phyloP scores from a whole-genome alignment of 2,888 invertebrate species.

The Nebria salina region DNA sequence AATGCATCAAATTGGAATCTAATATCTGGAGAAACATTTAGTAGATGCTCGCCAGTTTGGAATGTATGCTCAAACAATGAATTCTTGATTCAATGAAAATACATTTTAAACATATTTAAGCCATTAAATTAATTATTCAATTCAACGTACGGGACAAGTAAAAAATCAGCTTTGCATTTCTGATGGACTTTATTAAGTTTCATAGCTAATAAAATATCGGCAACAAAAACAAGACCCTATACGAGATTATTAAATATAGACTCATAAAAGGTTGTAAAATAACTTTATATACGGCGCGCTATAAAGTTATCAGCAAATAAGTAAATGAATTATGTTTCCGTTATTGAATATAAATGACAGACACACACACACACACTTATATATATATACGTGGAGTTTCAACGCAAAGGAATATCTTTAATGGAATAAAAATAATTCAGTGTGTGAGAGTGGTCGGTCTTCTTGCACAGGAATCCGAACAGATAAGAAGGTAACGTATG shows the following conservation, averaged over 20 bases:
- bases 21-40: conserved; percentile 6
- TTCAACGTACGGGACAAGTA: neutral
- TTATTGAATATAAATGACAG: conserved; percentile 1
- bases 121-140: too few relatives aligned
- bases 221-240: neutral
- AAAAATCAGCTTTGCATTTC: neutral
- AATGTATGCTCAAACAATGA: neutral
- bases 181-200: neutral
- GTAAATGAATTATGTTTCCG: conserved; percentile 1
- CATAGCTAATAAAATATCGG: neutral
- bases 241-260: neutral
- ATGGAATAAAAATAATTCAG: conserved; percentile 1
- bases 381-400: neutral
- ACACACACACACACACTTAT: neutral
- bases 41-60: neutral
- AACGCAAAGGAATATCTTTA: neutral
- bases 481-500: conserved; percentile 63
- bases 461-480: conserved; percentile 8
- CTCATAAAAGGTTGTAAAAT: neutral
- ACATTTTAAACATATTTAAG: too few relatives aligned
- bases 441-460: conserved; percentile 14
- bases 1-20: conserved; percentile 16
- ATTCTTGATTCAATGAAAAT: neutral
- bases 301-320: conserved; percentile 1
- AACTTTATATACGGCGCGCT: neutral